Conservation (phyloP, 2,113 vertebrate species). For the Grantiella picta region DNA sequence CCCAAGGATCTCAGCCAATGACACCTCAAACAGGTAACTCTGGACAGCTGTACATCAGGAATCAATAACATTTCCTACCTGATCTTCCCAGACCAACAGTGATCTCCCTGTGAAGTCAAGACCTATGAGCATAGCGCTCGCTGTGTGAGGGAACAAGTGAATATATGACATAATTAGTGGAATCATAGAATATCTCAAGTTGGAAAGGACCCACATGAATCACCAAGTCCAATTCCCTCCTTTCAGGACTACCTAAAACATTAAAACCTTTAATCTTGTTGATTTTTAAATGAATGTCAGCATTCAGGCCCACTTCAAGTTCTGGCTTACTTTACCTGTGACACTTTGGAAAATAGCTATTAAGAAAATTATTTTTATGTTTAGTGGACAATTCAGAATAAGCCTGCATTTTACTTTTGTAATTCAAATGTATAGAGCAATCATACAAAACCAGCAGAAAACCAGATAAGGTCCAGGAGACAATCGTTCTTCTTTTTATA, state of each 20-base stretch:
- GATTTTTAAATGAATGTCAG: neutral
- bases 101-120: neutral
- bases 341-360: neutral
- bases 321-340: neutral
- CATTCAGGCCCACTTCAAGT: neutral
- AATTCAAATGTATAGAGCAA: neutral
- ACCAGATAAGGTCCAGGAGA: neutral
- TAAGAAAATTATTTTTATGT: neutral
- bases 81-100: neutral
- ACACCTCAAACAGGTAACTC: neutral
- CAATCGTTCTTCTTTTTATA: neutral
- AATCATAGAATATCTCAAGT: neutral
- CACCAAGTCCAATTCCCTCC: neutral
- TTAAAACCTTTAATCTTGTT: neutral
- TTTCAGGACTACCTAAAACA: neutral
- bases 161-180: neutral
- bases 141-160: neutral
- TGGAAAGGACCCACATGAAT: neutral
- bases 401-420: neutral
- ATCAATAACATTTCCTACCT: neutral
- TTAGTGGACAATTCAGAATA: neutral
- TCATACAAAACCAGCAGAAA: neutral
- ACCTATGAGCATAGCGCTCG: neutral
- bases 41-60: neutral
- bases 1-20: neutral